These are phyloP conservation scores for Muscidifurax raptorellus DNA, from an alignment of 1,140 invertebrate species.

Conservation along the genomic window DNA sequence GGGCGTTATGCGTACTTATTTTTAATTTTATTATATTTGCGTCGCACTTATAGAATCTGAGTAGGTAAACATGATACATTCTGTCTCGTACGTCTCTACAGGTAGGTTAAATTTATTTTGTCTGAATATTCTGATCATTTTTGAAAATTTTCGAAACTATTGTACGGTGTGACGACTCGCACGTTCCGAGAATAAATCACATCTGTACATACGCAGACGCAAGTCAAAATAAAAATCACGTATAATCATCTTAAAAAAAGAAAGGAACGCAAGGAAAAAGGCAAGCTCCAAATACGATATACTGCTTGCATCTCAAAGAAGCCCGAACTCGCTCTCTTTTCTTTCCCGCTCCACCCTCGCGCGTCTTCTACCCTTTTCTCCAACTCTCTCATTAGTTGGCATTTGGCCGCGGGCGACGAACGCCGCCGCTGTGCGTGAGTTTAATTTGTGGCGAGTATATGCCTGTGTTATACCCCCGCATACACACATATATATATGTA, in stretches of 20 bases:
- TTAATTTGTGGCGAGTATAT: slow-evolving; percentile 72
- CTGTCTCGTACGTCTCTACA: too few species aligned
- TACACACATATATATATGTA: background rate
- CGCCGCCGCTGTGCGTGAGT: slow-evolving; percentile 68
- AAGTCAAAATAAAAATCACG: background rate
- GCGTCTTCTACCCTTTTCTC: slow-evolving; percentile 38
- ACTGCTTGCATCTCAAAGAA: background rate
- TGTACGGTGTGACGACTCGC: too few species aligned
- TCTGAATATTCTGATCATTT: too few species aligned
- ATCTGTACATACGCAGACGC: too few species aligned
- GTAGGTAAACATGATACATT: background rate
- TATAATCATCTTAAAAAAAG: background rate
- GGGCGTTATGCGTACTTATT: background rate
- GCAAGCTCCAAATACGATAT: background rate
- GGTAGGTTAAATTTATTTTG: too few species aligned
- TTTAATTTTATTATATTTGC: background rate
- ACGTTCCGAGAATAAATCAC: too few species aligned
- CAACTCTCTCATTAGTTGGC: slow-evolving; percentile 73
- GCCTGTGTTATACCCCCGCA: slow-evolving; percentile 46
- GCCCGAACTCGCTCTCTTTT: background rate
- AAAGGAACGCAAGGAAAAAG: background rate
- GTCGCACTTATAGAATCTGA: background rate
- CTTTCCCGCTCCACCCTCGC: slow-evolving; percentile 36
- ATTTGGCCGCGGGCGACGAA: slow-evolving; percentile 63
- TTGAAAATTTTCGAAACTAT: background rate